Percentiles rank a stretch among this genome's conserved stretches.
Evolutionary conservation across 2,888 invertebrate genomes (phyloP).

Genomic region (Hypena proboscidalis): DNA sequence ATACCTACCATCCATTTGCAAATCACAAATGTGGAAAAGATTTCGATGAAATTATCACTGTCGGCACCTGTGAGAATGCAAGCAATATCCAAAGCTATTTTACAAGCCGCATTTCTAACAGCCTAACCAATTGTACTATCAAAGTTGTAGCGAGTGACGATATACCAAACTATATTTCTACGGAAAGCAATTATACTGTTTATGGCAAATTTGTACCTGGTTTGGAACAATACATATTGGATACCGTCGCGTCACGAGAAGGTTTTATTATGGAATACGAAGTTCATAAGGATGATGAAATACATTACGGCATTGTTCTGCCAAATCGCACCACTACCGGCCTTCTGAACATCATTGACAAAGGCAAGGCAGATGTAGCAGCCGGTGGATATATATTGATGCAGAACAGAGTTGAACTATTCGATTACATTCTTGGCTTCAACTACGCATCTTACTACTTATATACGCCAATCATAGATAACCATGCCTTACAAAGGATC

Average conservation of each 20-base stretch:
- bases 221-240: constrained; percentile 60
- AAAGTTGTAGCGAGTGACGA: constrained; percentile 51
- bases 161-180: constrained; percentile 51
- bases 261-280: constrained; percentile 49
- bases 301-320: constrained; percentile 50
- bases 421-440: constrained; percentile 63
- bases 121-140: constrained; percentile 52
- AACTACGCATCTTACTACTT: constrained; percentile 50
- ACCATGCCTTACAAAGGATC: constrained; percentile 56
- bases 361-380: constrained; percentile 51
- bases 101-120: constrained; percentile 25
- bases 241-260: constrained; percentile 50
- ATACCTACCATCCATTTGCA: constrained; percentile 55
- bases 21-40: constrained; percentile 52
- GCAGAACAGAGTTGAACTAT: constrained; percentile 55
- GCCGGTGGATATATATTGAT: constrained; percentile 58
- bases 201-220: constrained; percentile 46
- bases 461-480: constrained; percentile 48
- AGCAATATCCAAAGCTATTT: constrained; percentile 31
- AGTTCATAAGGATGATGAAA: constrained; percentile 24
- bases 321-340: constrained; percentile 59
- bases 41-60: constrained; percentile 36
- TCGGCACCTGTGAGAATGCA: constrained; percentile 48
- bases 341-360: constrained; percentile 50
- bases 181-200: constrained; percentile 42